phyloP scores from a whole-genome alignment of 2,113 vertebrate genomes.

The Pyxicephalus adspersus region DNA sequence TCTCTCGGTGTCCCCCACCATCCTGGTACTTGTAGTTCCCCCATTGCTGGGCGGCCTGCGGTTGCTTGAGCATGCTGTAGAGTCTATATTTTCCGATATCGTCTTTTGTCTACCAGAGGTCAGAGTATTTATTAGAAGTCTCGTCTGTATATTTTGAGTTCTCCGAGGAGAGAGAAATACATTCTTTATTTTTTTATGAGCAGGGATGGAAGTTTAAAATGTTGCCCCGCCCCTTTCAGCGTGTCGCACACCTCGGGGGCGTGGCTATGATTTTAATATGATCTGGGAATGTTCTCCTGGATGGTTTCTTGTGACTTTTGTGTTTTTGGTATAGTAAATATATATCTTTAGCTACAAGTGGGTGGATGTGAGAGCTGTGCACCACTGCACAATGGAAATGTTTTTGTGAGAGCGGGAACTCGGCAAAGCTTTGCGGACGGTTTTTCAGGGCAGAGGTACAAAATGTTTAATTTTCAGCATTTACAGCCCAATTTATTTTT shows the following conservation, averaged over 20 bases:
- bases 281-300: too few species aligned
- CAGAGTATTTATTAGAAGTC: conserved; percentile 46
- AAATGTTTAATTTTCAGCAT: too few species aligned
- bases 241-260: not conserved
- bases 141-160: conserved; percentile 2
- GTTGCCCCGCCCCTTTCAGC: not conserved
- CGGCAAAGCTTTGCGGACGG: too few species aligned
- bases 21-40: too few species aligned
- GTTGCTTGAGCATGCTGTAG: not conserved
- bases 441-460: too few species aligned
- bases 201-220: not conserved
- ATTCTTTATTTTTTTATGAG: conserved; percentile 44
- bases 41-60: too few species aligned
- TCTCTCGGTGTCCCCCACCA: too few species aligned
- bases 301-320: too few species aligned
- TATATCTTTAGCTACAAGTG: not conserved
- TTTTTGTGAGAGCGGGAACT: not conserved
- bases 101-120: conserved; percentile 34
- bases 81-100: conserved; percentile 44
- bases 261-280: not conserved
- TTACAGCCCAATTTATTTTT: too few species aligned
- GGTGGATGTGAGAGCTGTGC: not conserved
- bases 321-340: too few species aligned
- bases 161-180: not conserved
- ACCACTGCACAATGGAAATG: not conserved